Base-by-base conservation (phyloP, 2,888 invertebrate species). In the Lycia hirtaria region DNA sequence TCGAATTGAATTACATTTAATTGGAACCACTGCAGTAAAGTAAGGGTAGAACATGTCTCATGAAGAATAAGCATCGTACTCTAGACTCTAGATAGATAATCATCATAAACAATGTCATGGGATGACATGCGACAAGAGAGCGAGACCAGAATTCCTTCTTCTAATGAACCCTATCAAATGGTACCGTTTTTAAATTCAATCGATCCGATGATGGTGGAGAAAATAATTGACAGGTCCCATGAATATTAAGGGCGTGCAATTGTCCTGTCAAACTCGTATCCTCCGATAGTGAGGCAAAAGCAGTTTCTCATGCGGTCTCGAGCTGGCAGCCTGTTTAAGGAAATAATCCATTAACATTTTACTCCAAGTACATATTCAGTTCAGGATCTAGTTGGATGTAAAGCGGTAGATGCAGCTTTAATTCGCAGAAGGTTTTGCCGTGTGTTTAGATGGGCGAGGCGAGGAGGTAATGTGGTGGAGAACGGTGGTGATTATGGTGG, bases 311-410 rank as follows among this genome's bases (percentile, higher is more conserved):
- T 75, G 75, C 69, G 64, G 64, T 71, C 60, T 68, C 69, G 67
- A 70, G 72, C 62, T 75, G 70, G 69, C 65, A 67, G 71, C 62
- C 83, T 79, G 64, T 67, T 76, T 80, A 82, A 79, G 86, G 87
- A 78, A 82, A 82, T 80, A 80, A 85, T 81, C 85, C 81, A 88
- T 87, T 88, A 84, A 78, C 81, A 82, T 85, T 86, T 81, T 76
- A 75, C 77, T 75, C 70, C 73, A 76, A 79, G 76, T 75, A 83
- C 76, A 79, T 79, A 81, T 81, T 78, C 78, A 78, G 73, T 64
- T 71, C 58, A 67, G 35, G 55, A 57, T 55, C 48, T 49, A 19
- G 57, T 48, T 69, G 69, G 76, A 78, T 75, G 76, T 78, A 76
- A 81, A 67, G 74, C 73, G 76, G 78, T 80, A 77, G 74, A 72